Base-by-base conservation (phyloP, 2,113 vertebrate genomes). In the Pardalotus punctatus region DNA sequence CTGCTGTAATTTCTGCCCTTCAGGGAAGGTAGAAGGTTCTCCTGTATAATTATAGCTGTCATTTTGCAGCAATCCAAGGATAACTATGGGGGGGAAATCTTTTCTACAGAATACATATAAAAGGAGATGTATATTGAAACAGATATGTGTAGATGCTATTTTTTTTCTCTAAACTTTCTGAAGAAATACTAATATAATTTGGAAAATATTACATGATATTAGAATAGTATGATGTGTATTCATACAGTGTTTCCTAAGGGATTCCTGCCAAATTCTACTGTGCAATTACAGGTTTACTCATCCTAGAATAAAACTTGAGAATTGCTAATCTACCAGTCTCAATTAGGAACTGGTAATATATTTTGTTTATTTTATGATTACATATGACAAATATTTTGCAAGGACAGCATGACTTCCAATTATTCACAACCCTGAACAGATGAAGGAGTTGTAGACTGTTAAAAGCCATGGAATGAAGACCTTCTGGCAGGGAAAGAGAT, bases 221-320 rank as follows among this genome's bases (percentile, higher is more conserved):
- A 61, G 23, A 58, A 76, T 65, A 77, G 53, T 35, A 58, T 74
- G 25, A 61, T 85, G 18, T 73, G 23, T 73, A 50, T 88, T 96
- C 54, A 47, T 58, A 27, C 35, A 47, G 38, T 71, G 50, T 91
- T 95, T 91, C 47, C 69, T 90, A 85, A 81, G 51, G 70, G 48
- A 76, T 93, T 35, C 29, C 35, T 93, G 62, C 42, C 21, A 93
- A 89, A 91, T 83, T 81, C 45, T 51, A 28, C 42, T 76, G 51
- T 70, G n/a, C 72, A 87, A 83, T 95, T 94, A 82, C 54, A 58
- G 35, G 58, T 89, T 89, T 86, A 92, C 95, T 94, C 27, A 72
- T 57, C 94, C 64, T n/a, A 62, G 66, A 93, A 86, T 80, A 66
- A 94, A 85, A 88, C 6, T 71, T 79, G 21, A 73, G 27, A 89